Evolutionary conservation across 2,888 invertebrate species (phyloP).

Genomic region (Philereme transversata): DNA sequence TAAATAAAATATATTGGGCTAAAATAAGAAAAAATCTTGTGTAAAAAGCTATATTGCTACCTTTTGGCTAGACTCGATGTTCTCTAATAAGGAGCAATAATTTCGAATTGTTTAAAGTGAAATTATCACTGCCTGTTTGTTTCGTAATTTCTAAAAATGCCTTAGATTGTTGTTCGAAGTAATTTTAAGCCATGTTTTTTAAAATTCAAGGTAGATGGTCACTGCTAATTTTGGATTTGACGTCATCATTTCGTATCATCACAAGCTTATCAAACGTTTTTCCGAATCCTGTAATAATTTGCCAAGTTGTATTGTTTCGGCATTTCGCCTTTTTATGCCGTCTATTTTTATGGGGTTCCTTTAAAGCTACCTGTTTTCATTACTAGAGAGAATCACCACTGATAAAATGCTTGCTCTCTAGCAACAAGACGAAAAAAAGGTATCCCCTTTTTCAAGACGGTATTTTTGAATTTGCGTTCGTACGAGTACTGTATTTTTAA

Average conservation of each 20-base stretch:
- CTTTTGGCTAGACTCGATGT: constrained; percentile 57
- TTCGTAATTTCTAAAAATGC: constrained; percentile 43
- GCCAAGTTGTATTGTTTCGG: constrained; percentile 8
- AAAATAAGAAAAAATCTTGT: constrained; percentile 61
- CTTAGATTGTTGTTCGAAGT: constrained; percentile 47
- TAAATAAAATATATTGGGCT: constrained; percentile 75
- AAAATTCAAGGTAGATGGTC: constrained; percentile 33
- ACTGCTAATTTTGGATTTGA: constrained; percentile 18
- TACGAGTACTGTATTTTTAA: constrained; percentile 40
- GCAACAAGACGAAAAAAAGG: constrained; percentile 1
- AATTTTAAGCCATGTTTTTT: constrained; percentile 40
- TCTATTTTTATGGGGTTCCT: background rate
- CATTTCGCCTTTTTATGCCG: constrained; percentile 7
- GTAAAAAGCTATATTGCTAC: constrained; percentile 55
- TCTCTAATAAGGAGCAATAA: constrained; percentile 68
- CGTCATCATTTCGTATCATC: constrained; percentile 29
- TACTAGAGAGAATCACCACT: constrained; percentile 6
- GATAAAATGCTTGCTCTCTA: constrained; percentile 8
- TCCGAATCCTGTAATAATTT: constrained; percentile 6
- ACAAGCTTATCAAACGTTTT: constrained; percentile 22
- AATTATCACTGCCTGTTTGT: constrained; percentile 41
- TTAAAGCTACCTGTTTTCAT: background rate
- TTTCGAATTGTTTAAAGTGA: constrained; percentile 48
- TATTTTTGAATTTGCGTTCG: constrained; percentile 13
- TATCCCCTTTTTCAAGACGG: constrained; percentile 1